Evolutionary conservation across 2,888 invertebrate genomes (phyloP).

Genomic region (Diachrysia chrysitis): DNA sequence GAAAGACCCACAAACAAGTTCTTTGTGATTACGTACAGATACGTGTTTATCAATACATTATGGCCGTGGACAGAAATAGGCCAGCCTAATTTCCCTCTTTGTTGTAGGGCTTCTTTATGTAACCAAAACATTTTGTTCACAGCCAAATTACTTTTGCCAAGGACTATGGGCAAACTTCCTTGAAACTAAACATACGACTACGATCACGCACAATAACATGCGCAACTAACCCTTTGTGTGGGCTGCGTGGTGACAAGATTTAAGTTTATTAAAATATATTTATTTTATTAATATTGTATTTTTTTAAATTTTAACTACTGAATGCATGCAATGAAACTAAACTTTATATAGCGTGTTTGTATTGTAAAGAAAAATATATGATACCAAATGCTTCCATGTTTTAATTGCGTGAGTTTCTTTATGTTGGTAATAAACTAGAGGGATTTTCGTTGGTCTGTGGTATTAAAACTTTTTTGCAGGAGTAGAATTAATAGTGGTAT

Average conservation of each 20-base stretch:
- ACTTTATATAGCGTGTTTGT: too few relatives aligned
- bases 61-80: constrained; percentile 64
- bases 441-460: too few relatives aligned
- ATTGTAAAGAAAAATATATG: too few relatives aligned
- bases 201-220: constrained; percentile 47
- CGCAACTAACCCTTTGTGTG: constrained; percentile 48
- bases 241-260: constrained; percentile 26
- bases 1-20: constrained; percentile 11
- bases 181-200: constrained; percentile 65
- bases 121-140: constrained; percentile 62
- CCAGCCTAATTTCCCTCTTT: constrained; percentile 60
- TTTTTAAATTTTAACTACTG: background rate
- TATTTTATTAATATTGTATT: background rate
- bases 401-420: too few relatives aligned
- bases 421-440: too few relatives aligned
- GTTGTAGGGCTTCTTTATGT: constrained; percentile 70
- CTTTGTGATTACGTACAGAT: constrained; percentile 25
- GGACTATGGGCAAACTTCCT: constrained; percentile 68
- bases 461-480: too few relatives aligned
- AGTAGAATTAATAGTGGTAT: too few relatives aligned
- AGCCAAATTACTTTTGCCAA: constrained; percentile 66
- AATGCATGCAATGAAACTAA: background rate
- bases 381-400: too few relatives aligned
- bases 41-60: constrained; percentile 45
- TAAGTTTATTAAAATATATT: background rate